Percentiles rank a stretch among this genome's conserved stretches.
Evolutionary conservation across 2,797 vertebrate species (phyloP).

Genomic region (Otolemur crassicaudatus): DNA sequence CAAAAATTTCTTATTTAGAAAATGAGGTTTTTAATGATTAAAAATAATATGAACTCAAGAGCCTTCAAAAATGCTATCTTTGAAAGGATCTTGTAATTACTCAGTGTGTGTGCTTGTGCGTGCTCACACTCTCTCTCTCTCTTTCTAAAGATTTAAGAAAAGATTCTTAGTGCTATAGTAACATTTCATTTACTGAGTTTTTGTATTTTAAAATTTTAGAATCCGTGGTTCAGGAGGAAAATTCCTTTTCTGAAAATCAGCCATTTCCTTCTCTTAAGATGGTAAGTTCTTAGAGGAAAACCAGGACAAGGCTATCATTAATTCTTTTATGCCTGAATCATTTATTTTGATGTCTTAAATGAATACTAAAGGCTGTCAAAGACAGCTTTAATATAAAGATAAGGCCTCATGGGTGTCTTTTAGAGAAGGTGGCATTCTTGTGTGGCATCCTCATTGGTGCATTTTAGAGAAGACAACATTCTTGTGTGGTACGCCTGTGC

Average conservation of each 20-base stretch:
- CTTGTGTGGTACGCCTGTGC: neutral
- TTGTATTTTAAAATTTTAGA: slow-evolving; percentile 88
- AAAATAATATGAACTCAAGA: neutral
- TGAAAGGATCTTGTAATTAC: neutral
- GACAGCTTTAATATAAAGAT: neutral
- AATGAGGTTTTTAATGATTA: neutral
- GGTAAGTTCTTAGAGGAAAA: slow-evolving; percentile 87
- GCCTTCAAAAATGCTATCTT: neutral
- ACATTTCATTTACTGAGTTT: slow-evolving; percentile 54
- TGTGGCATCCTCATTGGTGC: neutral
- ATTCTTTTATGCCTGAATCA: slow-evolving; percentile 28
- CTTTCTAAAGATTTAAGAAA: slow-evolving; percentile 7
- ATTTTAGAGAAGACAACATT: neutral
- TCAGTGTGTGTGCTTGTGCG: neutral
- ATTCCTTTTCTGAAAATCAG: slow-evolving; percentile 93
- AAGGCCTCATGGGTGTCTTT: neutral
- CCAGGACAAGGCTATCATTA: neutral
- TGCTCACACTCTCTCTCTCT: neutral
- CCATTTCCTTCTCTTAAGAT: slow-evolving; percentile 97
- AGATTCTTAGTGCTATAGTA: slow-evolving; percentile 40
- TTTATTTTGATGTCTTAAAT: slow-evolving; percentile 52
- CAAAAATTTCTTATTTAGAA: neutral
- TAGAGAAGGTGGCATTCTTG: neutral
- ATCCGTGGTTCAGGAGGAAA: slow-evolving; percentile 92
- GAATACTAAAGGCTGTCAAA: neutral